Conservation (phyloP, 2,113 vertebrate species). For the Heloderma charlesbogerti region DNA sequence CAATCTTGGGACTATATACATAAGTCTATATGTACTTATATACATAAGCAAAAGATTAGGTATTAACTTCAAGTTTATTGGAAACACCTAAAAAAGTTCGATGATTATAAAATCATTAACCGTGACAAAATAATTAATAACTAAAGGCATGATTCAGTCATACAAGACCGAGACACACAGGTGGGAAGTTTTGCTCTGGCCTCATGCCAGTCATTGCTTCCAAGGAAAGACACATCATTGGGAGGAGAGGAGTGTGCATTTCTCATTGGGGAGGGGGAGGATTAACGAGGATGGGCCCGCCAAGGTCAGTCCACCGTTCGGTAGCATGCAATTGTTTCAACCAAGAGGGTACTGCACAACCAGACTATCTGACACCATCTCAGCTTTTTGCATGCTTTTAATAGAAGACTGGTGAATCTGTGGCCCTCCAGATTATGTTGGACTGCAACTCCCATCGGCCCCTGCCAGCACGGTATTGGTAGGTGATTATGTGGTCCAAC, state of each 20-base stretch:
- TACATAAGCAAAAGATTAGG: neutral
- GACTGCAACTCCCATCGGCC: neutral
- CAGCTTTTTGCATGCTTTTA: neutral
- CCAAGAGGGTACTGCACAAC: neutral
- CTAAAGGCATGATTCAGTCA: neutral
- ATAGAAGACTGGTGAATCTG: neutral
- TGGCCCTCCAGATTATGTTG: neutral
- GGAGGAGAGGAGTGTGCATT: neutral
- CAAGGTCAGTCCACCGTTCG: neutral
- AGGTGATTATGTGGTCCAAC: neutral
- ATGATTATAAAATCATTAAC: conserved; percentile 26
- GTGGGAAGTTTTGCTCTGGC: neutral
- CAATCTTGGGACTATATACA: neutral
- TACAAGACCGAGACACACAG: neutral
- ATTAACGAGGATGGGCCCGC: neutral
- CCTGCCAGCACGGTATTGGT: neutral
- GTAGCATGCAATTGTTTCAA: neutral
- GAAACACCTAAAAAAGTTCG: conserved; percentile 19
- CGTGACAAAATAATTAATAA: conserved; percentile 21
- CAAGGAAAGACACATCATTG: neutral
- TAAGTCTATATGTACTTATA: too few species aligned
- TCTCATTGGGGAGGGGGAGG: too few species aligned
- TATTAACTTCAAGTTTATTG: conserved; percentile 23
- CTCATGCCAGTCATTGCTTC: neutral
- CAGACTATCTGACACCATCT: neutral